Base-by-base conservation (phyloP, 2,113 vertebrate genomes). In the Eolophus roseicapilla region DNA sequence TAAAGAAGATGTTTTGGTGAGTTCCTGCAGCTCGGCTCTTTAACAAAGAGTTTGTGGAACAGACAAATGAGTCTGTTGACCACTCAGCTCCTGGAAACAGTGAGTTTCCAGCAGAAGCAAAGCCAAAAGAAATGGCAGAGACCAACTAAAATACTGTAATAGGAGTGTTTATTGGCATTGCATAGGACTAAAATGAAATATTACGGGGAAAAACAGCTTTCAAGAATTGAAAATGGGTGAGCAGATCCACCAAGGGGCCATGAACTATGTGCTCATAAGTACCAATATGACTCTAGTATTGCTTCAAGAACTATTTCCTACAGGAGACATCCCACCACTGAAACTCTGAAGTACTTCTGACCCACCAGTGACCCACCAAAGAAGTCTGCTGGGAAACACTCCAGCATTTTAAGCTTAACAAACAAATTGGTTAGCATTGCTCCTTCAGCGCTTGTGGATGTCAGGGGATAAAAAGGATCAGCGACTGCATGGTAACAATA, bases 391-490 rank as follows among this genome's bases (percentile, higher is more conserved):
- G 76, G 77, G 73, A 92, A 94, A 73, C 43, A 37, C 31, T 86
- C 24, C 11, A 20, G 73, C 29, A 69, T 50, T 77, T 88, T 46
- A 74, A 92, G 20, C 28, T 81, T 62, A 82, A 78, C 31, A 18
- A 31, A 28, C 73, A 47, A 88, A 68, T 57, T 69, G 43, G 81
- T 92, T 82, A 76, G 31, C 68, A 67, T 24, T 3, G 1, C 60
- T 94, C 75, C 67, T 73, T 55, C 82, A 74, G 68, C 4, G 0
- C 82, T 46, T 19, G 55, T 9, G 17, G 68, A 74, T 67, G 64
- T 69, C 68, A 86, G 70, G 68, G 86, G 68, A 93, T 86, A 74
- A 83, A 94, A 88, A 50, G 71, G 60, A 93, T 90, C 88, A 53
- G 20, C 1, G 37, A 6, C 9, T 77, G 88, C 67, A 73, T 70